Conservation (phyloP, 2,113 vertebrate genomes). For the Indri indri region DNA sequence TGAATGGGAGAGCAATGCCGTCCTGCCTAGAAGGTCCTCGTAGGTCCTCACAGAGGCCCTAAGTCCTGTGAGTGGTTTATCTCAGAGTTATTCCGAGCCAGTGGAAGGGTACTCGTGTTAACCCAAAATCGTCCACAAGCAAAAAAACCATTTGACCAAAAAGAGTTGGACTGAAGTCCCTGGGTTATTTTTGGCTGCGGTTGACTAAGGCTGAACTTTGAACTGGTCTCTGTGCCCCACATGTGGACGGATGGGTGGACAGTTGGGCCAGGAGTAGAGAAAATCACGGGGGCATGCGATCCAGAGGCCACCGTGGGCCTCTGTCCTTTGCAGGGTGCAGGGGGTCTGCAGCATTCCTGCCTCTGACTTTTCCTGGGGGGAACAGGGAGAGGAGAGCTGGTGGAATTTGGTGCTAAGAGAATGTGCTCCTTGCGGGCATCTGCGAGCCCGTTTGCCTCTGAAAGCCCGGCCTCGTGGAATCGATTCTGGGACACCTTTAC, state of each 20-base stretch:
- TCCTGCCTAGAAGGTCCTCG: background rate
- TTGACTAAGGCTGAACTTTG: background rate
- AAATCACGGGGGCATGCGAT: background rate
- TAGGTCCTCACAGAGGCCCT: background rate
- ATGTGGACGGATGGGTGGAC: accelerated
- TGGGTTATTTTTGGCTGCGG: background rate
- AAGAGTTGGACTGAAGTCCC: background rate
- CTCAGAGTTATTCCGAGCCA: background rate
- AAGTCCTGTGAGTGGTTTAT: background rate
- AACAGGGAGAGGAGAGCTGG: background rate
- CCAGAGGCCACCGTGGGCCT: background rate
- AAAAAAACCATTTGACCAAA: too few relatives aligned
- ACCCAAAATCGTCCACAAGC: background rate
- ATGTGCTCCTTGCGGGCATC: background rate
- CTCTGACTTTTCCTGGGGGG: background rate
- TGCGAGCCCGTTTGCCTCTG: background rate
- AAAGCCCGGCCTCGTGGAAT: background rate
- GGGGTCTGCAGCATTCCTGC: background rate
- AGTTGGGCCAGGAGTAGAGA: background rate
- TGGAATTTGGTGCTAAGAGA: background rate
- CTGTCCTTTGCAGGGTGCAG: background rate
- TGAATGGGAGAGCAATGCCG: background rate
- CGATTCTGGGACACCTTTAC: background rate
- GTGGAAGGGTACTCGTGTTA: background rate
- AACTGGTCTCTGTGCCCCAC: background rate